phyloP scores from a whole-genome alignment of 2,113 vertebrate species.

The Oncorhynchus kisutch region DNA sequence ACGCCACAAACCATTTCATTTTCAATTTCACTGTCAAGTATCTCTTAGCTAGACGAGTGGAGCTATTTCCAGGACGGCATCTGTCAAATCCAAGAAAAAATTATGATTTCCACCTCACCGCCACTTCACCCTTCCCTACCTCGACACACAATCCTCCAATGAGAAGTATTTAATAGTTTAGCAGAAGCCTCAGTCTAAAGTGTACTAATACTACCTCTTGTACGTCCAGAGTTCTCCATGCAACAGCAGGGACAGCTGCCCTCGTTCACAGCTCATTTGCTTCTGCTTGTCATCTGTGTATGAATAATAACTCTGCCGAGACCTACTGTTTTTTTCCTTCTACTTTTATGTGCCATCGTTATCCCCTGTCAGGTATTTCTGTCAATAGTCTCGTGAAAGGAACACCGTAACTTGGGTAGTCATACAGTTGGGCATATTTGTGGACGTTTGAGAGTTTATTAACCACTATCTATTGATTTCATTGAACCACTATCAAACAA shows the following conservation, averaged over 20 bases:
- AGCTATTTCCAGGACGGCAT: background rate
- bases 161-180: slow-evolving; percentile 16
- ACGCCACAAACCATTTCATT: background rate
- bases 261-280: slow-evolving; percentile 35
- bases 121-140: background rate
- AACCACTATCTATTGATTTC: background rate
- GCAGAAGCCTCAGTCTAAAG: slow-evolving; percentile 2
- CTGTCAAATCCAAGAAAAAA: background rate
- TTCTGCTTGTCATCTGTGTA: background rate
- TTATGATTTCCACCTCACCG: background rate
- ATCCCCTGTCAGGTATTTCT: too few species aligned
- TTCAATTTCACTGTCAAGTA: background rate
- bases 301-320: too few species aligned
- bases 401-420: background rate
- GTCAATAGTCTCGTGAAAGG: background rate
- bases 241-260: slow-evolving; percentile 18
- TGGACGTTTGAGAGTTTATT: background rate
- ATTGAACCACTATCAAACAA: too few species aligned
- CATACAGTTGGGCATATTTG: background rate
- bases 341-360: too few species aligned
- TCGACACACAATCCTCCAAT: background rate
- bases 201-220: background rate
- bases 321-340: too few species aligned
- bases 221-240: slow-evolving; percentile 8
- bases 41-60: background rate